Evolutionary conservation across 2,797 vertebrate species (phyloP).

Genomic region (Rhinophrynus dorsalis): DNA sequence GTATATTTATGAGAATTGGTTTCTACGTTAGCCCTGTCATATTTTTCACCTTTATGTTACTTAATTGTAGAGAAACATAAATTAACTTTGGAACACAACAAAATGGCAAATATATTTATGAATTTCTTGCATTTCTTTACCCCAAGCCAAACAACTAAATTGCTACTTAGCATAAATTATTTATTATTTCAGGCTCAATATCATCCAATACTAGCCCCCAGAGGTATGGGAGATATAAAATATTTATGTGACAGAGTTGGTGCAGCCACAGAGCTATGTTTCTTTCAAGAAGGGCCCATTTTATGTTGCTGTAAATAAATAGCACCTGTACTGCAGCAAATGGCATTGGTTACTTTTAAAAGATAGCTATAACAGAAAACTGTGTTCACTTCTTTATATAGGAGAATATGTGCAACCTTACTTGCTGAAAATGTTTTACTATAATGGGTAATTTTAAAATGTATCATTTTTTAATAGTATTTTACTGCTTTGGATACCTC

Average conservation of each 20-base stretch:
- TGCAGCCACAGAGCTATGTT: constrained; percentile 72
- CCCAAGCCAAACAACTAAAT: constrained; percentile 94
- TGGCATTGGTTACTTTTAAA: constrained; percentile 75
- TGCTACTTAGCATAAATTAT: constrained; percentile 98
- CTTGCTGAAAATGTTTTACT: background rate
- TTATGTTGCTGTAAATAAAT: constrained; percentile 84
- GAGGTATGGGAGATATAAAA: constrained; percentile 83
- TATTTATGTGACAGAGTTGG: constrained; percentile 77
- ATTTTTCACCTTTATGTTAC: constrained; percentile 79
- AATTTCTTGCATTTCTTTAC: constrained; percentile 85
- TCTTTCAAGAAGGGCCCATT: constrained; percentile 81
- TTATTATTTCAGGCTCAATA: constrained; percentile 89
- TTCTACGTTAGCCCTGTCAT: constrained; percentile 77
- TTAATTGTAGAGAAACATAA: constrained; percentile 83
- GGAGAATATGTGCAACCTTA: constrained; percentile 54
- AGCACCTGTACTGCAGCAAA: constrained; percentile 73
- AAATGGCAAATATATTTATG: constrained; percentile 87
- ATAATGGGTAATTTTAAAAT: no score
- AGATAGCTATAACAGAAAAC: constrained; percentile 9
- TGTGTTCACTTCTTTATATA: constrained; percentile 6
- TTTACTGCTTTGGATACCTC: no score
- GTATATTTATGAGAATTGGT: constrained; percentile 71
- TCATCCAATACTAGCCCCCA: constrained; percentile 80
- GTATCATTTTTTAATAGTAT: no score
- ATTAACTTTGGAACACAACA: constrained; percentile 79